Evolutionary conservation across 2,888 invertebrate genomes (phyloP).

Genomic region (Nysson spinosus): DNA sequence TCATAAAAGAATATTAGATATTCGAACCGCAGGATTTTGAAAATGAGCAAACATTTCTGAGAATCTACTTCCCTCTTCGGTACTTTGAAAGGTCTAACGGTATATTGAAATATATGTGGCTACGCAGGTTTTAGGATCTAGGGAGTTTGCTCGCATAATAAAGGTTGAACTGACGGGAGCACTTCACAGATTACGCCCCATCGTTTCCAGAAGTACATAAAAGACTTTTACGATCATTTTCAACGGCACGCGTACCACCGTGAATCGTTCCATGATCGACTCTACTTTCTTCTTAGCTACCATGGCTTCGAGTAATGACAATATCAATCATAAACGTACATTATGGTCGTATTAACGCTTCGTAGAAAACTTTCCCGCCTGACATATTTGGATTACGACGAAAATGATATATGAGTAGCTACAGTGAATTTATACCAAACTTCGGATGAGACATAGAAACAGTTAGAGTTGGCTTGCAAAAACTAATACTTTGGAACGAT

Average conservation of each 20-base stretch:
- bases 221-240: slow-evolving; percentile 62
- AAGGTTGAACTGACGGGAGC: slow-evolving; percentile 37
- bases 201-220: slow-evolving; percentile 59
- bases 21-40: too few relatives aligned
- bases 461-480: too few relatives aligned
- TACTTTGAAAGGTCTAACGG: not conserved
- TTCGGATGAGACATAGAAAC: not conserved
- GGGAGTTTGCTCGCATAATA: slow-evolving; percentile 35
- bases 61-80: not conserved
- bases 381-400: slow-evolving; percentile 5
- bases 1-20: too few relatives aligned
- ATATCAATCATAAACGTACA: slow-evolving; percentile 45
- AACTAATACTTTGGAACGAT: too few relatives aligned
- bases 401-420: slow-evolving; percentile 20
- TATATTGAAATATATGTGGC: slow-evolving; percentile 17
- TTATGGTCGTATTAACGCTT: slow-evolving; percentile 19
- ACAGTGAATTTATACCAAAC: not conserved
- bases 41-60: too few relatives aligned
- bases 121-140: slow-evolving; percentile 5
- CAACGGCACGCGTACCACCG: slow-evolving; percentile 41
- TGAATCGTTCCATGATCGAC: slow-evolving; percentile 34
- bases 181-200: slow-evolving; percentile 59
- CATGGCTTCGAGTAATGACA: slow-evolving; percentile 46
- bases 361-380: slow-evolving; percentile 15
- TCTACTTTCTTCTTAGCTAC: slow-evolving; percentile 20